Evolutionary conservation across 1,140 invertebrate species (phyloP), one percentile per base, ranked within the genome.

Genomic region (Tetragnatha versicolor): DNA sequence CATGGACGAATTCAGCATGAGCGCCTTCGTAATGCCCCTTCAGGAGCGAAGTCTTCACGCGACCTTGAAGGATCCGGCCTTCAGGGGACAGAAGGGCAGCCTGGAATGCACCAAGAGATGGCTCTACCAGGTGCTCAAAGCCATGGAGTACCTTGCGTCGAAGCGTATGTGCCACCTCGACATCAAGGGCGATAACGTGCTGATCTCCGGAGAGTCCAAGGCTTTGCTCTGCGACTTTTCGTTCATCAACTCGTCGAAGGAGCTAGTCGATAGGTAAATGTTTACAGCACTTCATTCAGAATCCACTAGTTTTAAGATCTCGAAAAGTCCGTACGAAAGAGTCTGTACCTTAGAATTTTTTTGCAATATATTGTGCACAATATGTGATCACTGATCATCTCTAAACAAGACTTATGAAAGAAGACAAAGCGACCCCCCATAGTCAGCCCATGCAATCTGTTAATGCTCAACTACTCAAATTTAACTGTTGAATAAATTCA

Each of bases 201-300:
- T 66, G 1, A 25, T 66, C 3, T 45, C 61, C 0, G 17, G 47
- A 3, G 12, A 45, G 1, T 9, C 17, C 20, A 66, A 22, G 27
- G 61, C 61, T 45, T 45, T 66, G 61, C n/a, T 65, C 12, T 45
- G 20, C 17, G 35, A 27, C 47, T 45, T 45, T 45, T 45, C n/a
- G 14, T 65, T 65, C n/a, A 10, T 65, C 6, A 58, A 58, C 17
- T 27, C 9, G 14, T 31, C 55, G 14, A 7, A 25, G 10, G 33
- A 31, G 12, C 55, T 31, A 10, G 6, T 58, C 2, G 25, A 58
- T 31, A 25, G 29, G 55, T 58, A 58, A 31, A 10, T n/a, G n/a
- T n/a, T n/a, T n/a, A n/a, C n/a, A n/a, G n/a, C n/a, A n/a, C n/a
- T n/a, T n/a, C n/a, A n/a, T n/a, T n/a, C n/a, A n/a, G n/a, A n/a